phyloP scores from a whole-genome alignment of 2,888 invertebrate species.

The Balanococcus diminutus region DNA sequence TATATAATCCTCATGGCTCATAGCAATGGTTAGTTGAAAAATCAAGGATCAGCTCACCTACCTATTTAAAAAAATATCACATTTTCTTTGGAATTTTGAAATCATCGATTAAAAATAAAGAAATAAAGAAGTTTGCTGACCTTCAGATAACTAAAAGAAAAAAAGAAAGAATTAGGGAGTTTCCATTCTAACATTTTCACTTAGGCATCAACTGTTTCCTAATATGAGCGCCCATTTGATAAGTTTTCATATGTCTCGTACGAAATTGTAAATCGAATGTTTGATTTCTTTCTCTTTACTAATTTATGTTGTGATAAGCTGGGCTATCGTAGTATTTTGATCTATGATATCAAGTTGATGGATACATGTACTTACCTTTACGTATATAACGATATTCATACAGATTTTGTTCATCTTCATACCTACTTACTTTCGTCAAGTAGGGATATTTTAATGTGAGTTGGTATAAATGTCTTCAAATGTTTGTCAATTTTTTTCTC shows the following conservation, averaged over 20 bases:
- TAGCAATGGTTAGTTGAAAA: too few species aligned
- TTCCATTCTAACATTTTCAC: neutral
- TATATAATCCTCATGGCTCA: neutral
- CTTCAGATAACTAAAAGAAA: too few species aligned
- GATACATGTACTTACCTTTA: neutral
- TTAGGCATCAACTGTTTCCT: neutral
- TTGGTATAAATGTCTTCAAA: too few species aligned
- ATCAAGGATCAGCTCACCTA: too few species aligned
- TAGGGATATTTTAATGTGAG: neutral
- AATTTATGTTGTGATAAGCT: neutral
- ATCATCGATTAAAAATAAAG: neutral
- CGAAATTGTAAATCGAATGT: neutral
- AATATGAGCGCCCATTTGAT: neutral
- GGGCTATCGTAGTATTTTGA: neutral
- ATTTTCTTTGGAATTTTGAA: neutral
- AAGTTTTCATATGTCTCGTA: neutral
- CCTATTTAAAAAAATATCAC: neutral
- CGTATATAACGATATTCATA: too few species aligned
- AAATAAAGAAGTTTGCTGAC: neutral
- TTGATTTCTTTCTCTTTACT: neutral
- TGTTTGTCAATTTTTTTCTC: too few species aligned
- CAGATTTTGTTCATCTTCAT: neutral
- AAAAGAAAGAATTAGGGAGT: neutral
- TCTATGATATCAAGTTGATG: neutral
- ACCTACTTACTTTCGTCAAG: too few species aligned